Percentiles rank a stretch among this genome's conserved stretches.
Conservation (phyloP, 1,140 invertebrate genomes). For the Protaetia brevitarsis region DNA sequence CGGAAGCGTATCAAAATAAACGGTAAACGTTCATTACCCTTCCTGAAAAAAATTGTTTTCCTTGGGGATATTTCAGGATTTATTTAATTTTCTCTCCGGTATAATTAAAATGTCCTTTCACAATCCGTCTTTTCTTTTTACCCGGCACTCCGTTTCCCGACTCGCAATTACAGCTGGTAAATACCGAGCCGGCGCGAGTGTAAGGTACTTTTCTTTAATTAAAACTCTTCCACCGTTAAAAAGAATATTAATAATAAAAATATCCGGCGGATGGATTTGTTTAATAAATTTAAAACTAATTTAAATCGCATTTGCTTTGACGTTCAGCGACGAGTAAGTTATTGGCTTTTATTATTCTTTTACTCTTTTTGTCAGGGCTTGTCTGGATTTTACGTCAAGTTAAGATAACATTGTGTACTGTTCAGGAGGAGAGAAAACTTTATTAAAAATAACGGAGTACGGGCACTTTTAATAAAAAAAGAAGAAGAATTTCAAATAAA, state of each 20-base stretch:
- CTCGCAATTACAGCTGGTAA: constrained; percentile 16
- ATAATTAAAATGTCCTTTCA: constrained; percentile 15
- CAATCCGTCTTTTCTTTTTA: constrained; percentile 7
- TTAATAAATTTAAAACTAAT: constrained; percentile 31
- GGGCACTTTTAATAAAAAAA: constrained; percentile 10
- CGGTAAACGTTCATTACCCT: not conserved
- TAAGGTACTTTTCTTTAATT: constrained; percentile 19
- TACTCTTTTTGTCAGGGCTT: constrained; percentile 14
- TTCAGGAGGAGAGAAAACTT: not conserved
- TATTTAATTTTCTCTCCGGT: constrained; percentile 16
- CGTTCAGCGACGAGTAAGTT: constrained; percentile 24
- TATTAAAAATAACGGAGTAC: not conserved
- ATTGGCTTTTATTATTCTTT: constrained; percentile 28
- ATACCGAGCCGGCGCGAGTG: not conserved
- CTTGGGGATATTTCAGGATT: not conserved
- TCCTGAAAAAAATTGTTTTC: not conserved
- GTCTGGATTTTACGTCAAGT: constrained; percentile 10
- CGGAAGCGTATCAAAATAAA: too few relatives aligned
- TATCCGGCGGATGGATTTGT: constrained; percentile 21
- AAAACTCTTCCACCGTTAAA: constrained; percentile 17
- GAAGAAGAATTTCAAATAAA: constrained; percentile 13
- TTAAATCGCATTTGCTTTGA: constrained; percentile 29
- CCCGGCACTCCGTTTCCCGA: not conserved
- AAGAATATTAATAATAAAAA: constrained; percentile 20
- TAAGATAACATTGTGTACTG: constrained; percentile 21